Conservation (phyloP, 2,113 vertebrate genomes). For the Bos indicus region DNA sequence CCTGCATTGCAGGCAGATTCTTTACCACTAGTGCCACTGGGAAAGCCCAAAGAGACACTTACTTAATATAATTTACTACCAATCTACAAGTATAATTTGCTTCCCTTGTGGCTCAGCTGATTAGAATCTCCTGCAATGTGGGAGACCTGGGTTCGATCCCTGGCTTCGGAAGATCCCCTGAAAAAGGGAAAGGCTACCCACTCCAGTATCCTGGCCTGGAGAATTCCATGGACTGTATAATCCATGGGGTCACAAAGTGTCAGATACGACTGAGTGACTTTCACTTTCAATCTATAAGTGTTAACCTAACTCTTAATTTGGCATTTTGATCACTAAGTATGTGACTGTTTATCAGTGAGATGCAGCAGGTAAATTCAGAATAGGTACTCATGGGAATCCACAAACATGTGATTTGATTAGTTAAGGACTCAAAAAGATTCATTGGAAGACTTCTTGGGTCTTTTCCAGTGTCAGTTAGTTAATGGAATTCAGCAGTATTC, state of each 20-base stretch:
- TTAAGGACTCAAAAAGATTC: too few relatives aligned
- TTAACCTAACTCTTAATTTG: neutral
- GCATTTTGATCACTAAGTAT: neutral
- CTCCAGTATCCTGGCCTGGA: neutral
- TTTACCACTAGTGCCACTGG: neutral
- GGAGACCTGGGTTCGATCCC: neutral
- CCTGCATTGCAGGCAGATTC: neutral
- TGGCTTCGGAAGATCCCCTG: neutral
- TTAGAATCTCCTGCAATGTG: neutral
- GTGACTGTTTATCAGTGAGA: neutral
- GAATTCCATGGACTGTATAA: neutral
- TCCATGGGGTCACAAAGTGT: neutral
- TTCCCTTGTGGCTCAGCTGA: neutral
- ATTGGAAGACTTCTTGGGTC: accelerated
- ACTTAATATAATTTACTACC: neutral
- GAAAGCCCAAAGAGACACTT: neutral
- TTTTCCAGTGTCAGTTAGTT: neutral
- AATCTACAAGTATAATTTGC: neutral
- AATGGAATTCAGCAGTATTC: neutral
- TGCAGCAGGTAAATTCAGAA: neutral
- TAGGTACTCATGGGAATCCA: neutral
- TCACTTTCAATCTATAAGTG: neutral
- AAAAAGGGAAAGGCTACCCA: neutral
- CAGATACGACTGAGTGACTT: neutral
- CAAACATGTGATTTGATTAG: too few relatives aligned